Evolutionary conservation across 2,888 invertebrate genomes (phyloP).

Genomic region (Cataglyphis livida): DNA sequence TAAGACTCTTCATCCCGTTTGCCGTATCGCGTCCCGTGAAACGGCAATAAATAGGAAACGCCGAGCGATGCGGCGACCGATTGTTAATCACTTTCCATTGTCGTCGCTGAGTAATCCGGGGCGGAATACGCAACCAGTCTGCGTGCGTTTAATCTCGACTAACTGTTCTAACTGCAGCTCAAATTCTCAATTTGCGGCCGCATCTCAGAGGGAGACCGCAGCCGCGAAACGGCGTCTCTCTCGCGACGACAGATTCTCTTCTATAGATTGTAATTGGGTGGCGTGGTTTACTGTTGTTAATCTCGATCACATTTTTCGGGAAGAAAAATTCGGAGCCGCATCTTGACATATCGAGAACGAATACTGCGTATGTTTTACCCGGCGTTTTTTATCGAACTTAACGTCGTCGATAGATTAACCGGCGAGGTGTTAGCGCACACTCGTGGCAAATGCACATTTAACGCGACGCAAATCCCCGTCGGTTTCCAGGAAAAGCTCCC

Average conservation of each 20-base stretch:
- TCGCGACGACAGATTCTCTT: background rate
- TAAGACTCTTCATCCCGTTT: conserved; percentile 36
- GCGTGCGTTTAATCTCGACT: conserved; percentile 63
- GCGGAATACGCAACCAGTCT: background rate
- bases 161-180: conserved; percentile 42
- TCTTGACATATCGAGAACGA: background rate
- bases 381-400: background rate
- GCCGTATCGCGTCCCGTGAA: conserved; percentile 5
- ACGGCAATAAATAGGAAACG: conserved; percentile 34
- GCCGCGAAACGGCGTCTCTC: background rate
- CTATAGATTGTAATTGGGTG: background rate
- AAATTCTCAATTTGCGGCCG: conserved; percentile 6
- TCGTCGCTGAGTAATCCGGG: conserved; percentile 15
- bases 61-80: background rate
- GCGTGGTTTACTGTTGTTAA: background rate
- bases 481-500: conserved; percentile 67
- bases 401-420: conserved; percentile 35
- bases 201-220: background rate
- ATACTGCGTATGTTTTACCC: background rate
- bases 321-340: background rate
- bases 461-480: conserved; percentile 63
- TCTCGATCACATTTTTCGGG: background rate
- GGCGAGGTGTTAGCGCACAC: conserved; percentile 20
- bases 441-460: conserved; percentile 32
- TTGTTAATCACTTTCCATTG: conserved; percentile 41